These are phyloP conservation scores for Periparus ater DNA, from an alignment of 2,797 vertebrate genomes.

Conservation along the genomic window DNA sequence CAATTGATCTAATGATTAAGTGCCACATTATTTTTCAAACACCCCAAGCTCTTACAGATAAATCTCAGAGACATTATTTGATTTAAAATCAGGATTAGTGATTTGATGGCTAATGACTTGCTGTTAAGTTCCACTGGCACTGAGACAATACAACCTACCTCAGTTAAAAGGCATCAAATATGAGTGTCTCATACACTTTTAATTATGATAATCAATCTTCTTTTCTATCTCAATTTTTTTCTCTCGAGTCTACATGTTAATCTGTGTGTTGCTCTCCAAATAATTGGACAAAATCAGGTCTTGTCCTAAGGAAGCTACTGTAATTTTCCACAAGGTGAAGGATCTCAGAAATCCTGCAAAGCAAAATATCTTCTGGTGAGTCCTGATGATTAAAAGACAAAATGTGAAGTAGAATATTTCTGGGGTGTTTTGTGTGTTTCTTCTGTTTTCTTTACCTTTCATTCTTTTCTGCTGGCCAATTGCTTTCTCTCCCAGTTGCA, in stretches of 20 bases:
- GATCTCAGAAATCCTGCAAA: not conserved
- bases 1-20: slow-evolving; percentile 56
- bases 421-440: not conserved
- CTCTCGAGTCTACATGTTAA: not conserved
- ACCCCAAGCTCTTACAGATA: slow-evolving; percentile 2
- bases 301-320: not conserved
- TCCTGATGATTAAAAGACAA: not conserved
- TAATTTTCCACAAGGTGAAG: not conserved
- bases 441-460: not conserved
- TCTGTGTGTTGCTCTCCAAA: not conserved
- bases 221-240: not conserved
- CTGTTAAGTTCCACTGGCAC: slow-evolving; percentile 29
- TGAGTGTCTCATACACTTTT: not conserved
- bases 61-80: slow-evolving; percentile 33
- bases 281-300: not conserved
- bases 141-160: not conserved
- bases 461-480: not conserved
- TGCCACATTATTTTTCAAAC: slow-evolving; percentile 55
- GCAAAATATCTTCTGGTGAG: not conserved
- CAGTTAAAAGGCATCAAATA: not conserved
- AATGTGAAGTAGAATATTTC: not conserved
- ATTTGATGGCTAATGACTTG: slow-evolving; percentile 44
- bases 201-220: slow-evolving; percentile 55
- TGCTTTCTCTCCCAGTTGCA: not conserved
- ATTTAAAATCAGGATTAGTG: slow-evolving; percentile 52